Evolutionary conservation across 2,888 invertebrate genomes (phyloP).

Genomic region (Hypena proboscidalis): DNA sequence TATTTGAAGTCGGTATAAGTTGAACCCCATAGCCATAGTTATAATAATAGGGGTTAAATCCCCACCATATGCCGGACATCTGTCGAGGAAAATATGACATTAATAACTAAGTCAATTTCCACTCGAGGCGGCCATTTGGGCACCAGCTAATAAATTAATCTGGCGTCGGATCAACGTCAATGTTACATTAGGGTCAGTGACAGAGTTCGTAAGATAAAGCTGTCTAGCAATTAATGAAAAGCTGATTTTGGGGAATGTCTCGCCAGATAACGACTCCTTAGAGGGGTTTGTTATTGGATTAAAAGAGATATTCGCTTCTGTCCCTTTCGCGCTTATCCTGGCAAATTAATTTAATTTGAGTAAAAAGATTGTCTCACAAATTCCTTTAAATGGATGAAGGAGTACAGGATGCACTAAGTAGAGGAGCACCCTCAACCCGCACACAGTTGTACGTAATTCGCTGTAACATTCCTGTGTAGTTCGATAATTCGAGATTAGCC

Average conservation of each 20-base stretch:
- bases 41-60: slow-evolving; percentile 53
- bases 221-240: slow-evolving; percentile 76
- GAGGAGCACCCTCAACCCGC: too few species aligned
- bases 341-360: slow-evolving; percentile 61
- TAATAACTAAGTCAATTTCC: slow-evolving; percentile 70
- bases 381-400: slow-evolving; percentile 12
- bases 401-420: background rate
- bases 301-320: slow-evolving; percentile 60
- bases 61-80: slow-evolving; percentile 50
- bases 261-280: slow-evolving; percentile 59
- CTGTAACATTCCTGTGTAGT: too few species aligned
- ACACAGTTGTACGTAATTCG: too few species aligned
- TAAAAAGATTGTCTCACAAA: slow-evolving; percentile 27
- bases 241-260: slow-evolving; percentile 71
- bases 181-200: slow-evolving; percentile 65
- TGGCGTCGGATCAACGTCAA: slow-evolving; percentile 73
- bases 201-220: slow-evolving; percentile 64
- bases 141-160: slow-evolving; percentile 75
- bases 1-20: slow-evolving; percentile 15
- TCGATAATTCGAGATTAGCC: too few species aligned
- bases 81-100: slow-evolving; percentile 67
- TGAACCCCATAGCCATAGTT: slow-evolving; percentile 41
- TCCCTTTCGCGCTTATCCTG: slow-evolving; percentile 52
- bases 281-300: slow-evolving; percentile 56
- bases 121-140: slow-evolving; percentile 54